These are phyloP conservation scores for Petrophora chlorosata DNA, from an alignment of 2,888 invertebrate genomes.

Conservation along the genomic window DNA sequence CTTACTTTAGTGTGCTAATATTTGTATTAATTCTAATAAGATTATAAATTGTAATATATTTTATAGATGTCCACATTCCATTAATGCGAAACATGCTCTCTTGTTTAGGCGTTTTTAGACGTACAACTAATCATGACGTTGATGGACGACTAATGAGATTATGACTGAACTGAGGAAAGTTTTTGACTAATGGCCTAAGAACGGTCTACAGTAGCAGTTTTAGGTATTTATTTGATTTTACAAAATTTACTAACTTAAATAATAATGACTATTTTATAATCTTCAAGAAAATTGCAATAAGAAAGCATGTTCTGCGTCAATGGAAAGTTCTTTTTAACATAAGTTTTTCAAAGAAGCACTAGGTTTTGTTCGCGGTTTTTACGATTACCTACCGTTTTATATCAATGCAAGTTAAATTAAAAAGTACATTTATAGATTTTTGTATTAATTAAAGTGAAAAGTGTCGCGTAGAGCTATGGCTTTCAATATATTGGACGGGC, in stretches of 20 bases:
- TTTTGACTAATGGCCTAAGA: slow-evolving; percentile 14
- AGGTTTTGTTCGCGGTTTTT: slow-evolving; percentile 57
- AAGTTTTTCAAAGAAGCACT: slow-evolving; percentile 75
- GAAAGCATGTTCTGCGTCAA: slow-evolving; percentile 77
- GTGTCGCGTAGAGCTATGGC: slow-evolving; percentile 13
- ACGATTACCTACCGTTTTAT: slow-evolving; percentile 32
- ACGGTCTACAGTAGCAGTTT: slow-evolving; percentile 3
- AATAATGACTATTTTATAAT: slow-evolving; percentile 6
- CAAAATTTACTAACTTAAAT: background rate
- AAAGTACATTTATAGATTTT: slow-evolving; percentile 6
- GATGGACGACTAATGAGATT: slow-evolving; percentile 8
- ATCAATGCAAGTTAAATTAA: slow-evolving; percentile 30
- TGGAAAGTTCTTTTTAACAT: slow-evolving; percentile 65
- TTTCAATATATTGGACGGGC: slow-evolving; percentile 17
- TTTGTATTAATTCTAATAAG: slow-evolving; percentile 77
- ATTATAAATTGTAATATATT: slow-evolving; percentile 78
- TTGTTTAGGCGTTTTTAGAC: slow-evolving; percentile 19
- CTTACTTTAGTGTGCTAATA: slow-evolving; percentile 81
- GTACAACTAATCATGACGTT: slow-evolving; percentile 26
- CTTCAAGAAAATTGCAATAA: slow-evolving; percentile 35
- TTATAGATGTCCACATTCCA: slow-evolving; percentile 76
- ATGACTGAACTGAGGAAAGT: slow-evolving; percentile 22
- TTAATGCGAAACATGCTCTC: slow-evolving; percentile 78
- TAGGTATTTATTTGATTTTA: slow-evolving; percentile 3
- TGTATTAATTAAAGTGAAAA: slow-evolving; percentile 9